Evolutionary conservation across 2,113 vertebrate species (phyloP), one percentile per base, ranked within the genome.

Genomic region (Anolis carolinensis): DNA sequence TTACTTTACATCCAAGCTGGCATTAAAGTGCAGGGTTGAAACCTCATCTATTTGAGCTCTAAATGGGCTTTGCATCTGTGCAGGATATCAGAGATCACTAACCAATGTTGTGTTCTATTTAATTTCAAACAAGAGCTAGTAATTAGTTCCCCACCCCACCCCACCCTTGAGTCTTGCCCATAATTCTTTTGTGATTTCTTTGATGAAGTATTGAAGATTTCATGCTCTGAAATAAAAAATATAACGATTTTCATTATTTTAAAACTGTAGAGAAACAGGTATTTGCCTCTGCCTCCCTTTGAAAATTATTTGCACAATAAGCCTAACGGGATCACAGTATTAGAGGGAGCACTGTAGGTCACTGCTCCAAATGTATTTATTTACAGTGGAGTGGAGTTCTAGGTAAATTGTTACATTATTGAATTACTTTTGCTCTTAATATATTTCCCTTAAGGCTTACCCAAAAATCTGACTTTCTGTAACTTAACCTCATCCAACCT

Each of bases 21-120:
- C 72, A 52, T 70, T 85, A 78, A 85, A 85, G 75, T 52, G 63
- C 63, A 85, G 63, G 32, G 21, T 20, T 85, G 83, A 79, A 85
- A 79, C 75, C 20, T 85, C 65, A 79, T 55, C 83, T 32, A 52
- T 59, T 21, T 21, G 4, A 39, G 48, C n/a, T 63, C 25, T 11
- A 36, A 70, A 79, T 79, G 78, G 74, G 63, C 74, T 85, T 85
- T 34, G 48, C 63, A 55, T 78, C 44, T 85, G 83, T 78, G 44
- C 32, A 78, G 48, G 20, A 78, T 70, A 78, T 59, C 48, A 39
- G 32, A 78, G 75, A 68, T 85, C 83, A 36, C 44, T 68, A 85
- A 65, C 18, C 44, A 27, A 68, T 52, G 63, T 55, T 85, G 48
- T 78, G 32, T 23, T 52, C 63, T 68, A n/a, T 50, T 59, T 85